phyloP scores from a whole-genome alignment of 2,113 vertebrate genomes.

The Stegostoma tigrinum region DNA sequence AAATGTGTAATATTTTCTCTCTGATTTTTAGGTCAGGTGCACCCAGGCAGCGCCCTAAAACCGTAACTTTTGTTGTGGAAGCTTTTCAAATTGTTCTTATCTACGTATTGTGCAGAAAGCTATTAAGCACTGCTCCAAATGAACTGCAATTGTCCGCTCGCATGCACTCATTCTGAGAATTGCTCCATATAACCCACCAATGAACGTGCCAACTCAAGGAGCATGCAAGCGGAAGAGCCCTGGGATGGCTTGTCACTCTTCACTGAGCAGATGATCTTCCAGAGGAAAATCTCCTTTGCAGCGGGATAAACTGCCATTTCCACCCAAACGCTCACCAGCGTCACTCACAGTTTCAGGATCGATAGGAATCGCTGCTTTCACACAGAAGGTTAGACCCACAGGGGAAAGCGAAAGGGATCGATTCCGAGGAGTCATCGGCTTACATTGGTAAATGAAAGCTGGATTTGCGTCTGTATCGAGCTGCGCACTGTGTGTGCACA shows the following conservation, averaged over 20 bases:
- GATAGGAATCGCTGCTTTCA: neutral
- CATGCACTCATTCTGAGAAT: constrained; percentile 23
- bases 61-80: neutral
- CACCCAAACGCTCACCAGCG: constrained; percentile 10
- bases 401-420: neutral
- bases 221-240: constrained; percentile 35
- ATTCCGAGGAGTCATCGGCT: neutral
- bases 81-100: neutral
- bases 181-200: neutral
- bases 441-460: neutral
- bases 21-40: neutral
- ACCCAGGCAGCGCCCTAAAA: neutral
- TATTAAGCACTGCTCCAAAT: neutral
- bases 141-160: neutral
- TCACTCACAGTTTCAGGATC: constrained; percentile 31
- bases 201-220: constrained; percentile 17
- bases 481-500: neutral
- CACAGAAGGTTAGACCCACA: neutral
- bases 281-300: constrained; percentile 8
- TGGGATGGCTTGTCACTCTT: constrained; percentile 28
- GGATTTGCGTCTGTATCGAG: neutral
- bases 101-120: neutral
- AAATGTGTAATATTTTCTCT: neutral
- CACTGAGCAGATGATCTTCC: constrained; percentile 26
- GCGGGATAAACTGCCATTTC: neutral